These are phyloP conservation scores for Antheraea assamensis DNA, from an alignment of 2,888 invertebrate genomes.

Conservation along the genomic window DNA sequence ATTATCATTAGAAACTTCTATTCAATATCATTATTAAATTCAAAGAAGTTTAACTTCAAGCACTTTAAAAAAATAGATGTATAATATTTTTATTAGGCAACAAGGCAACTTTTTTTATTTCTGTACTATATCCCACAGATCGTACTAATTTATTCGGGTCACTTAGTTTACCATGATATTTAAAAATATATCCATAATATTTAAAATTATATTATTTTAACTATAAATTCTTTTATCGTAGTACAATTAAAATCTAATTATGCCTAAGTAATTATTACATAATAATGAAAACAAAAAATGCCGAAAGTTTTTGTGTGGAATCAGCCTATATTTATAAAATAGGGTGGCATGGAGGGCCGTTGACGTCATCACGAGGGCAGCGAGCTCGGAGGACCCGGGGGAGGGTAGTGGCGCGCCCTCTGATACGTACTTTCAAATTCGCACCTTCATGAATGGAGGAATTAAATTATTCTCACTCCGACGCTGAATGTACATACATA, in stretches of 20 bases:
- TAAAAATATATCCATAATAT: not conserved
- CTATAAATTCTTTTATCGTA: not conserved
- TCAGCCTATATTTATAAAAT: slow-evolving; percentile 76
- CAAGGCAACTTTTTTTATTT: too few species aligned
- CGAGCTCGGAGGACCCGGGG: slow-evolving; percentile 41
- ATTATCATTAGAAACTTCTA: too few species aligned
- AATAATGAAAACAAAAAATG: slow-evolving; percentile 51
- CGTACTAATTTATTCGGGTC: not conserved
- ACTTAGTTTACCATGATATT: not conserved
- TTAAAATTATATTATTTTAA: not conserved
- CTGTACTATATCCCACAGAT: not conserved
- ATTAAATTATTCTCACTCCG: slow-evolving; percentile 70
- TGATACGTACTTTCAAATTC: slow-evolving; percentile 79
- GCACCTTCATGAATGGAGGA: slow-evolving; percentile 78
- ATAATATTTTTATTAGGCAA: not conserved
- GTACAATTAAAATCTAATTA: not conserved
- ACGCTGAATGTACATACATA: slow-evolving; percentile 60
- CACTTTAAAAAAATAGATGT: not conserved
- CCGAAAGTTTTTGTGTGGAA: slow-evolving; percentile 78
- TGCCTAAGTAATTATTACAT: slow-evolving; percentile 26
- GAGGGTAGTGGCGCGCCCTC: slow-evolving; percentile 61
- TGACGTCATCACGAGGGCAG: slow-evolving; percentile 72
- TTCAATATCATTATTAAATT: not conserved
- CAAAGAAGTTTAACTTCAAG: not conserved
- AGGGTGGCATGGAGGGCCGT: slow-evolving; percentile 71